phyloP scores from a whole-genome alignment of 2,888 invertebrate species.

The Synanthedon tipuliformis region DNA sequence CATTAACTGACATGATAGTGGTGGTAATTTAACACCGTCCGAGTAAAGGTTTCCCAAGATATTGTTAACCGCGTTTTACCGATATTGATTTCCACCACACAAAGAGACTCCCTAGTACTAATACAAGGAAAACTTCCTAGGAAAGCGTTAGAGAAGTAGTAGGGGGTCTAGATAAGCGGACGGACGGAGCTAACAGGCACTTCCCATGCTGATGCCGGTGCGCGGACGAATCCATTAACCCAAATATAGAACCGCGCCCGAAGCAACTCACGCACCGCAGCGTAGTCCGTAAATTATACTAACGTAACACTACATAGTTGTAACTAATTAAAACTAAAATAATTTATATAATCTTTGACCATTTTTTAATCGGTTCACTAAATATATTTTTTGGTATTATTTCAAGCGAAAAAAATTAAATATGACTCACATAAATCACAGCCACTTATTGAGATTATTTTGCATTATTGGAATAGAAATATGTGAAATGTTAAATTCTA shows the following conservation, averaged over 20 bases:
- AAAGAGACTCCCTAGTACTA: not conserved
- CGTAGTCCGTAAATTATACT: not conserved
- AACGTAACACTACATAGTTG: not conserved
- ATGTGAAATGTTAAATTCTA: too few relatives aligned
- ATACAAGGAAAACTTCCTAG: too few relatives aligned
- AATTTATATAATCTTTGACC: not conserved
- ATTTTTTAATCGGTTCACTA: too few relatives aligned
- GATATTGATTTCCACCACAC: too few relatives aligned
- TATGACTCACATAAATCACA: too few relatives aligned
- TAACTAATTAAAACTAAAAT: not conserved
- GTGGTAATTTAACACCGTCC: not conserved
- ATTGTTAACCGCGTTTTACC: too few relatives aligned
- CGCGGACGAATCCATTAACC: constrained; percentile 69
- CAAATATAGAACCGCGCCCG: constrained; percentile 67
- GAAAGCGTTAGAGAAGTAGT: constrained; percentile 1
- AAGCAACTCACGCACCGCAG: constrained; percentile 25
- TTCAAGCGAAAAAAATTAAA: too few relatives aligned
- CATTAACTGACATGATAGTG: too few relatives aligned
- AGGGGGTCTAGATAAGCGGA: constrained; percentile 17
- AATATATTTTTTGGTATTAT: too few relatives aligned
- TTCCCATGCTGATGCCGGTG: constrained; percentile 53
- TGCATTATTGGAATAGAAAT: too few relatives aligned
- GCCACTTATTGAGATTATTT: too few relatives aligned
- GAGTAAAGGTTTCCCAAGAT: not conserved
- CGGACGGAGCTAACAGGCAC: constrained; percentile 60